A percentile compares a stretch with the other conserved stretches of the same genome.
These are phyloP conservation scores for Catharus bicknelli DNA, from an alignment of 2,113 vertebrate genomes.

Conservation along the genomic window DNA sequence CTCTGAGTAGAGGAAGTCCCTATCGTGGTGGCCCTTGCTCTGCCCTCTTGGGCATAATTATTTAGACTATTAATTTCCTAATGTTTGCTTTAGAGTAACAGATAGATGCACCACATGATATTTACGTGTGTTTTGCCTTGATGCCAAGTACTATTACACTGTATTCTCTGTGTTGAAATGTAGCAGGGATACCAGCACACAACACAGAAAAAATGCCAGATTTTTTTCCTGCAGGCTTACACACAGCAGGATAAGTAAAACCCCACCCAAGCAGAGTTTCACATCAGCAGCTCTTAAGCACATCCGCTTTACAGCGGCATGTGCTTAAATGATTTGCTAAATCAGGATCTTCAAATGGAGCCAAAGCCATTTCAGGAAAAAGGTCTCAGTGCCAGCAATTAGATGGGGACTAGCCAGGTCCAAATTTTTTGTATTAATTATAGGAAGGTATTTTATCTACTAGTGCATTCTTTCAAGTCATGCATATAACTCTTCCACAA, in stretches of 20 bases:
- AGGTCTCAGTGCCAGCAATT: neutral
- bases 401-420: neutral
- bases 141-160: neutral
- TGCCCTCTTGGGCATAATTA: neutral
- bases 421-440: neutral
- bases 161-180: neutral
- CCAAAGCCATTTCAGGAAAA: slow-evolving; percentile 8
- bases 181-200: neutral
- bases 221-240: neutral
- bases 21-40: neutral
- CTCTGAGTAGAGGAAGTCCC: neutral
- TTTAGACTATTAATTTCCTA: slow-evolving; percentile 10
- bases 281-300: neutral
- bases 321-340: slow-evolving; percentile 3
- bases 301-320: neutral
- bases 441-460: neutral
- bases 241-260: neutral
- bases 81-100: slow-evolving; percentile 19
- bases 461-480: neutral
- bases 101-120: neutral
- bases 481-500: neutral
- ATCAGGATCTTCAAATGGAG: neutral
- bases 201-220: neutral
- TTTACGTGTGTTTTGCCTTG: too few relatives aligned
- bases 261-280: neutral